Conservation (phyloP, 2,113 vertebrate genomes). For the Maccullochella peelii region DNA sequence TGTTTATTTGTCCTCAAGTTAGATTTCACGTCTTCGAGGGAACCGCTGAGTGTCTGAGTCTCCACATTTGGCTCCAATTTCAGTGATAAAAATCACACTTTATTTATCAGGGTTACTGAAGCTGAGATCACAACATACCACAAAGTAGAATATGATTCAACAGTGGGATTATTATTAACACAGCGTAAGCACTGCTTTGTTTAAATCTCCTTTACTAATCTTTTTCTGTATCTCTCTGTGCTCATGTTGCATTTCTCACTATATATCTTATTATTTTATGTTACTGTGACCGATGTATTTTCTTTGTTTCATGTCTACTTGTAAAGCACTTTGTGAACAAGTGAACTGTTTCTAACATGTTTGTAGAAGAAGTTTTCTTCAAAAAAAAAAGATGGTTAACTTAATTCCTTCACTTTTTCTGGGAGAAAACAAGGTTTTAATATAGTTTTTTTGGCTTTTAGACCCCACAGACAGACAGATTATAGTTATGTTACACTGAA, state of each 20-base stretch:
- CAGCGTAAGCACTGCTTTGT: neutral
- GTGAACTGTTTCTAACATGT: neutral
- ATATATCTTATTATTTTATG: neutral
- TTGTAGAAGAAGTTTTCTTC: neutral
- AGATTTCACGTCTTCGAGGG: neutral
- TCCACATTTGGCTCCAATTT: neutral
- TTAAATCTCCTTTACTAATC: neutral
- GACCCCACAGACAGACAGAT: neutral
- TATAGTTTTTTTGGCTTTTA: neutral
- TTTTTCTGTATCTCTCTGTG: neutral
- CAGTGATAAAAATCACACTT: constrained; percentile 21
- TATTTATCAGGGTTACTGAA: constrained; percentile 15
- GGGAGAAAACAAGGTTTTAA: neutral
- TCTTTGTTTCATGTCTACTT: neutral
- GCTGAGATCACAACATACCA: constrained; percentile 18
- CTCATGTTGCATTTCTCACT: neutral
- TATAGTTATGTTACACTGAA: neutral
- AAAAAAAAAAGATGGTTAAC: neutral
- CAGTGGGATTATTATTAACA: neutral
- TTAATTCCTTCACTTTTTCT: neutral
- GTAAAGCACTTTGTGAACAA: neutral
- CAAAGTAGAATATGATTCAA: neutral
- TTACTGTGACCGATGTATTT: neutral
- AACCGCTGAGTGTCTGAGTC: constrained; percentile 12
- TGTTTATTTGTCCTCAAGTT: neutral